Conservation (phyloP, 1,140 invertebrate genomes). For the Neuroterus valhalla region DNA sequence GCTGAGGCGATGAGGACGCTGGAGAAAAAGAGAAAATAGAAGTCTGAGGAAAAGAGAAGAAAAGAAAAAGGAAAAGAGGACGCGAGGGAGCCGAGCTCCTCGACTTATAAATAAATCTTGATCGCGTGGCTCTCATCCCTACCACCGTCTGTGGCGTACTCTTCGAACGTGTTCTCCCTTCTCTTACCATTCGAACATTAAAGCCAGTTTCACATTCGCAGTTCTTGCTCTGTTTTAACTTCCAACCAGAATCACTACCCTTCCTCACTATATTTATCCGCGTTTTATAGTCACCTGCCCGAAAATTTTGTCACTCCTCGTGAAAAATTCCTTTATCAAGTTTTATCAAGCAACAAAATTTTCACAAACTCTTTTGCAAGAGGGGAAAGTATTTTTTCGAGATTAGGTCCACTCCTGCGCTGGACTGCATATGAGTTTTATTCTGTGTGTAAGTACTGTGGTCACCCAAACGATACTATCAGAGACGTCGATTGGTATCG, state of each 20-base stretch:
- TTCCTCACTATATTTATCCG: not conserved
- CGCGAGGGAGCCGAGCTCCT: conserved; percentile 59
- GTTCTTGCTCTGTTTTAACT: conserved; percentile 5
- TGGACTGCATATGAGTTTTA: no score
- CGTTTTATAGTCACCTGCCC: not conserved
- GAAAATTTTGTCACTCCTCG: not conserved
- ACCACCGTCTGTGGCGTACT: conserved; percentile 54
- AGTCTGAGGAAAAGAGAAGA: conserved; percentile 44
- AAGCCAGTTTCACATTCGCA: conserved; percentile 29
- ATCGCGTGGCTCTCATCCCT: conserved; percentile 74
- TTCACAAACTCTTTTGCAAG: no score
- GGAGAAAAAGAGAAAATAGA: conserved; percentile 52
- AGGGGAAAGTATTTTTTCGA: no score
- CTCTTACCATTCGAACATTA: conserved; percentile 28
- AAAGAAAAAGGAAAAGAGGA: conserved; percentile 41
- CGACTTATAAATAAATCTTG: conserved; percentile 75
- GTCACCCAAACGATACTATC: no score
- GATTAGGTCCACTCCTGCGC: no score
- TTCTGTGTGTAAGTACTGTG: no score
- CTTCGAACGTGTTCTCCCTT: conserved; percentile 55
- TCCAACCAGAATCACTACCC: conserved; percentile 4
- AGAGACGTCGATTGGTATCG: no score
- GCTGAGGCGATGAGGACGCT: conserved; percentile 45
- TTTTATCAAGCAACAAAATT: no score
- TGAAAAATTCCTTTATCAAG: no score